Base-by-base conservation (phyloP, 2,797 vertebrate species). In the Parauchenoglanis punctatus region DNA sequence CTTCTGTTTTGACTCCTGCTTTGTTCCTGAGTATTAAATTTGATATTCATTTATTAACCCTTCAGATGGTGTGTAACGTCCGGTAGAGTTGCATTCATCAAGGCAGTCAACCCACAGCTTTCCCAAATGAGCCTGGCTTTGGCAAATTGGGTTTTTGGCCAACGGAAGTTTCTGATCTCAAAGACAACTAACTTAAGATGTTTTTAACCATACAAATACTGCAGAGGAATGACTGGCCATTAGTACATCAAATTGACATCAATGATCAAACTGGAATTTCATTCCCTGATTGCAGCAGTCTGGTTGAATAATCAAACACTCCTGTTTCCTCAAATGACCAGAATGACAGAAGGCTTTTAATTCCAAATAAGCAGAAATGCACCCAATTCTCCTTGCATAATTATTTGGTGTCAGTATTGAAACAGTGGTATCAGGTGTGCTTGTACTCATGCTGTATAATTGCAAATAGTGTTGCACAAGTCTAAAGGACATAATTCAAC, bases 61-160 rank as follows among this genome's bases (percentile, higher is more conserved):
- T 81, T 81, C 78, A 81, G 78, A 44, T 81, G 6, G 58, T 61
- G 35, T n/a, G 20, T 61, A 40, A 20, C 11, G 2, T 59, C 77
- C 77, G 40, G 20, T 17, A 81, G 56, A 44, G 20, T 59, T 59
- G 11, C 23, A 31, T 61, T 81, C 35, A n/a, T 81, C 40, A n/a
- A n/a, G 78, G 40, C 40, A 81, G 78, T 40, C 58, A 61, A 63
- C 56, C 58, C 11, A 81, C 20, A 81, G 56, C 35, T 46, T 81
- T 61, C 35, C 78, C 59, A 46, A 63, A 63, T 81, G 12, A 46
- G 78, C 63, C 35, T 61, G 31, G 54, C 54, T 59, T 59, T 80
- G 13, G 6, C 46, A 17, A 40, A 40, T 40, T 40, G 40, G 40
- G 40, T 40, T 40, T 44, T 63, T 80, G 77, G 4, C 28, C 58